Evolutionary conservation across 2,888 invertebrate species (phyloP).

Genomic region (Panorpa germanica): DNA sequence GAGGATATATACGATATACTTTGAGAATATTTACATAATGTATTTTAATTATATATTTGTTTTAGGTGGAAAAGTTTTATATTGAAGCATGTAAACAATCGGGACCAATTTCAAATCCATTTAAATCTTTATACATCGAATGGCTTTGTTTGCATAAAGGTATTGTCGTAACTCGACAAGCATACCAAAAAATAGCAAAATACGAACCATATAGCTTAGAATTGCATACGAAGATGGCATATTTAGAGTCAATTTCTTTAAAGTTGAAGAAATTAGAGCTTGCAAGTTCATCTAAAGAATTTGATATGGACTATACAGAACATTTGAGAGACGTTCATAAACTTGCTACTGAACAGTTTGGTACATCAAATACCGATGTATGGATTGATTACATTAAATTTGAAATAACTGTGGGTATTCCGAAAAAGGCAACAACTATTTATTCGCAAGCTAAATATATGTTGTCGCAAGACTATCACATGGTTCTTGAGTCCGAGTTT

Average conservation of each 20-base stretch:
- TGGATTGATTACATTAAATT: slow-evolving; percentile 59
- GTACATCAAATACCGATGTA: slow-evolving; percentile 38
- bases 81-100: too few relatives aligned
- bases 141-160: slow-evolving; percentile 19
- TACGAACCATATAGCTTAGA: slow-evolving; percentile 38
- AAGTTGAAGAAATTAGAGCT: too few relatives aligned
- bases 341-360: slow-evolving; percentile 43
- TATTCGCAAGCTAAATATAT: slow-evolving; percentile 41
- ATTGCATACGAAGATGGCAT: slow-evolving; percentile 38
- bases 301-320: too few relatives aligned
- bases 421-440: slow-evolving; percentile 31
- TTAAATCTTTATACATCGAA: slow-evolving; percentile 19
- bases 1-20: too few relatives aligned
- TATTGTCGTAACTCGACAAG: slow-evolving; percentile 35
- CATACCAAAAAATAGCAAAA: slow-evolving; percentile 37
- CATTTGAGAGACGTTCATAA: slow-evolving; percentile 39
- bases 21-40: too few relatives aligned
- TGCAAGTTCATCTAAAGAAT: too few relatives aligned
- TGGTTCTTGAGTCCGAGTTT: too few relatives aligned
- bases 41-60: background rate
- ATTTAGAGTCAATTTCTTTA: slow-evolving; percentile 26
- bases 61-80: slow-evolving; percentile 15
- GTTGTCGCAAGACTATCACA: too few relatives aligned
- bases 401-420: slow-evolving; percentile 41
- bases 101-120: slow-evolving; percentile 16